Evolutionary conservation across 2,888 invertebrate genomes (phyloP), one percentile per base, ranked within the genome.

Genomic region (Serrognathus titanus): DNA sequence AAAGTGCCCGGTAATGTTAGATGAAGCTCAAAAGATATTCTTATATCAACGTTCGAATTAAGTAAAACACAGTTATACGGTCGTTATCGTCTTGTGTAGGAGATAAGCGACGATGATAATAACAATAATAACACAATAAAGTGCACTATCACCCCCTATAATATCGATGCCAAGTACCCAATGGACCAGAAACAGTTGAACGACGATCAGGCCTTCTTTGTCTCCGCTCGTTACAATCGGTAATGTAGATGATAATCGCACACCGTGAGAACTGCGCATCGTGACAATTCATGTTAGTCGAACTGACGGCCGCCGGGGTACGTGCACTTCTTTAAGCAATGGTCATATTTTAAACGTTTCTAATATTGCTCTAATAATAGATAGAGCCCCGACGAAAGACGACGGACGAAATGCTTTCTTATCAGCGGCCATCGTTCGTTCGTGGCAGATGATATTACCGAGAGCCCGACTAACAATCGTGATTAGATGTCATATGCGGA

Each of bases 161-260:
- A 43, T 43, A 20, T 20, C 43, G 43, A 43, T 11, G 12, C 37
- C 41, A 41, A 41, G 51, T 49, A 57, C 50, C 58, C 63, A 59
- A 46, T 63, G 62, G 64, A 65, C 65, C 65, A 64, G 63, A 66
- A 65, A 66, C 57, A 59, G 61, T 53, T 58, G 56, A 63, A 60
- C 59, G 55, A 55, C 57, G 53, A 58, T 47, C 43, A 20, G 48
- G 48, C 35, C 24, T 35, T 16, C 53, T 61, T 61, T 59, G 56
- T 61, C 57, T 58, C 57, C 53, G 53, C 62, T 67, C 66, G 66
- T 68, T 69, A 70, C 68, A 69, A 73, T 72, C 72, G 62, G 69
- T 71, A 71, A 70, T 72, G 72, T 71, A 72, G 73, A 73, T 73
- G 70, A 67, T 73, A 73, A 73, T 73, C 73, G 68, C 55, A 53